These are phyloP conservation scores for Manis crassicaudata DNA, from an alignment of 2,797 vertebrate species.

Conservation along the genomic window DNA sequence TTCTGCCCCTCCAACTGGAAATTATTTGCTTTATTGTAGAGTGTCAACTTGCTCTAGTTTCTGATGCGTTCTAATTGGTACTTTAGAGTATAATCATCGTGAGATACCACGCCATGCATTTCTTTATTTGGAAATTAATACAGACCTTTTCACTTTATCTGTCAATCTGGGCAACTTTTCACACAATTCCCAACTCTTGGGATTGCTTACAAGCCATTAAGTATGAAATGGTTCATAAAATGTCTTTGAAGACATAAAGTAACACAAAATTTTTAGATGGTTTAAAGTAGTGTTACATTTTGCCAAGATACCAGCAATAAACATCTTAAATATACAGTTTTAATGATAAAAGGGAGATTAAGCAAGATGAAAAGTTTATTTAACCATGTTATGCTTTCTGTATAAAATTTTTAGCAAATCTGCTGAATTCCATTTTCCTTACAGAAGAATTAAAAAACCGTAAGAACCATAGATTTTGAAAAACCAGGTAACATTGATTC, in stretches of 20 bases:
- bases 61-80: conserved; percentile 98
- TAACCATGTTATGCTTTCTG: conserved; percentile 39
- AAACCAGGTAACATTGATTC: background rate
- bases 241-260: conserved; percentile 82
- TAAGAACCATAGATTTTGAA: background rate
- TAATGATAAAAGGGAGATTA: conserved; percentile 66
- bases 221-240: conserved; percentile 94
- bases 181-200: conserved; percentile 87
- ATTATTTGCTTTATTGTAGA: conserved; percentile 99
- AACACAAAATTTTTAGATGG: conserved; percentile 76
- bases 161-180: conserved; percentile 90
- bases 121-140: conserved; percentile 97
- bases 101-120: conserved; percentile 93
- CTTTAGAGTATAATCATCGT: conserved; percentile 98
- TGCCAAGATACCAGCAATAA: conserved; percentile 73
- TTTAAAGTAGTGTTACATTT: conserved; percentile 78
- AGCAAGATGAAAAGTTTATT: conserved; percentile 71
- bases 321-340: conserved; percentile 74
- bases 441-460: background rate
- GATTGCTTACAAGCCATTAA: conserved; percentile 93
- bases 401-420: conserved; percentile 55
- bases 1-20: conserved; percentile 99
- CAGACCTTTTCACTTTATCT: conserved; percentile 91
- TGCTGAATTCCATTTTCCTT: conserved; percentile 28
- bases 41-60: conserved; percentile 98